These are phyloP conservation scores for Trachythela sp. DNA, from an alignment of 64 coral and sea anemone species.

Conservation along the genomic window DNA sequence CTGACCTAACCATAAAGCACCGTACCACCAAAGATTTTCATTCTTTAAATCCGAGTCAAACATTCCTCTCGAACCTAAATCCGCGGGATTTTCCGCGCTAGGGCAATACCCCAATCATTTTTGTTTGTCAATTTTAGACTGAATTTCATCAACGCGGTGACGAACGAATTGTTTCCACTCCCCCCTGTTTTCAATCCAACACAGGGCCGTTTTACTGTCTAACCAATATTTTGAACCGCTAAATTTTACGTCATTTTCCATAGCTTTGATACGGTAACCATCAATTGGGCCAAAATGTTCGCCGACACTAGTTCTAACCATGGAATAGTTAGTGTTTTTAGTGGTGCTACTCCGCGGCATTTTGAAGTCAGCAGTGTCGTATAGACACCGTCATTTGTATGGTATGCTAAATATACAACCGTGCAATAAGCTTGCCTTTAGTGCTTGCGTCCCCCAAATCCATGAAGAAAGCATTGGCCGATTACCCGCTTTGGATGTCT, in stretches of 20 bases:
- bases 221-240: not conserved
- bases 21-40: slow-evolving; percentile 15
- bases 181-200: not conserved
- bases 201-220: slow-evolving; percentile 7
- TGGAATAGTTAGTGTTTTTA: not conserved
- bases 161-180: not conserved
- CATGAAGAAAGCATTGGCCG: not conserved
- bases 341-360: not conserved
- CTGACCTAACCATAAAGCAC: not conserved
- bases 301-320: not conserved
- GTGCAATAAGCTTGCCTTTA: not conserved
- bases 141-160: not conserved
- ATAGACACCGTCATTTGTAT: not conserved
- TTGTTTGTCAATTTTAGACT: not conserved
- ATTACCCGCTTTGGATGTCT: no score
- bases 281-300: not conserved
- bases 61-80: slow-evolving; percentile 33
- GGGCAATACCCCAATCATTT: slow-evolving; percentile 38
- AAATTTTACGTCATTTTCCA: not conserved
- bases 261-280: slow-evolving; percentile 9
- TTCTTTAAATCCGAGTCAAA: slow-evolving; percentile 3
- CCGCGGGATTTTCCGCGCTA: not conserved
- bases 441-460: not conserved
- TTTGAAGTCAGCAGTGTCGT: not conserved
- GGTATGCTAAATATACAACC: not conserved